These are phyloP conservation scores for Hapalemur alaotrensis DNA, from an alignment of 2,797 vertebrate species.

Conservation along the genomic window DNA sequence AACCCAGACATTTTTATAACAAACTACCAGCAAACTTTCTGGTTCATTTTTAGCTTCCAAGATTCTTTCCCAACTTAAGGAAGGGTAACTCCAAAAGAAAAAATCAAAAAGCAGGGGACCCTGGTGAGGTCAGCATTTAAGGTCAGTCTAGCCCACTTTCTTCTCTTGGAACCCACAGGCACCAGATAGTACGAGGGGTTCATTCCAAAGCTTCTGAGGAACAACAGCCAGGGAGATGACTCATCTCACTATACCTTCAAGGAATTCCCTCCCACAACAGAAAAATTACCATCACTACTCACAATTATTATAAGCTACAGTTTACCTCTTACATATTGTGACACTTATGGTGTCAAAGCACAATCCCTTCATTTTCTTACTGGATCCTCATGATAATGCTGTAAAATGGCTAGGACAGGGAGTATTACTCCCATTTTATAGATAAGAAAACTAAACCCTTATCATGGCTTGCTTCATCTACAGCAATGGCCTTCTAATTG, in stretches of 20 bases:
- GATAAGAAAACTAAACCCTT: neutral
- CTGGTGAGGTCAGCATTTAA: neutral
- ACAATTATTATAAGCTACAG: slow-evolving; percentile 42
- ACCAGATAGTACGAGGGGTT: neutral
- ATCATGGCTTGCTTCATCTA: neutral
- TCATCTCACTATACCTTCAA: neutral
- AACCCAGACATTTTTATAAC: slow-evolving; percentile 40
- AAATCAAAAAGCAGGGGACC: neutral
- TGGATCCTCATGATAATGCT: neutral
- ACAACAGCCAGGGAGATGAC: neutral
- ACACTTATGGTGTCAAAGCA: slow-evolving; percentile 13
- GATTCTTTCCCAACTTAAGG: neutral
- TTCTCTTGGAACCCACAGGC: neutral
- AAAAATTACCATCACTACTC: slow-evolving; percentile 6
- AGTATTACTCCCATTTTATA: neutral
- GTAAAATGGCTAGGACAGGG: neutral
- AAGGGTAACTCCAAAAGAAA: neutral
- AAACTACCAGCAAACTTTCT: slow-evolving; percentile 13
- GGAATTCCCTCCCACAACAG: slow-evolving; percentile 12
- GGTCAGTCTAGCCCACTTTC: neutral
- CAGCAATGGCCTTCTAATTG: neutral
- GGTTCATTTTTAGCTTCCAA: slow-evolving; percentile 33
- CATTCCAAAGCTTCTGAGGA: slow-evolving; percentile 18
- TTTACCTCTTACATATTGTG: neutral
- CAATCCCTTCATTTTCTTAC: neutral